Evolutionary conservation across 2,797 vertebrate species (phyloP), one percentile per base, ranked within the genome.

Genomic region (Dermochelys coriacea): DNA sequence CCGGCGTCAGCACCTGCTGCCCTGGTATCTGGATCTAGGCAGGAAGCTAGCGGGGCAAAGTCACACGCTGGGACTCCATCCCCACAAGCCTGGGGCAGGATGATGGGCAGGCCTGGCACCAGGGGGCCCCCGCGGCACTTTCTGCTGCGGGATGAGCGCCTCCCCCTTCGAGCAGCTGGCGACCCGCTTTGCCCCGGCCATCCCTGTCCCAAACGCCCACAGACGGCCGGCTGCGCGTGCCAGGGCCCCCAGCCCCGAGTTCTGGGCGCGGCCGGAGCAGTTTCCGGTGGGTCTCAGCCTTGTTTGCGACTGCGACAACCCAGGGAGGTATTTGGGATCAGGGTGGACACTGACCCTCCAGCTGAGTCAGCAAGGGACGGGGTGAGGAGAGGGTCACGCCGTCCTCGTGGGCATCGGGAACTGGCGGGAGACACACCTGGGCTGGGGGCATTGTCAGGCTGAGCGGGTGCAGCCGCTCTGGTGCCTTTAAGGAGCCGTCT

Each of bases 121-220:
- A n/a, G n/a, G 31, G 59, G 15, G 12, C 57, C 59, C 59, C 15
- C 31, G 5, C 5, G 15, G 59, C 57, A 12, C 27, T 59, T 59
- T 31, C 27, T 29, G 29, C 57, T 3, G 12, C 2, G 6, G 14
- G 15, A 3, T 34, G 5, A 8, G 31, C 18, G 15, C 2, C 9
- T n/a, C 64, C 19, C n/a, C 34, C n/a, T 10, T n/a, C 19, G n/a
- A 37, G 61, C n/a, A 4, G 34, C 64, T 37, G 64, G 64, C n/a
- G 6, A 12, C 64, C 11, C 8, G 5, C 64, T 37, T 19, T n/a
- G 61, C 16, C 34, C 34, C 4, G 18, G 8, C n/a, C 34, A 9
- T 11, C 68, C 61, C 34, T 19, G 34, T 29, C 55, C 55, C 55
- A 57, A 27, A 57, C 5, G 16, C 34, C 18, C 61, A 64, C 14